Conservation (phyloP, 1,140 invertebrate genomes). For the Batillaria attramentaria region DNA sequence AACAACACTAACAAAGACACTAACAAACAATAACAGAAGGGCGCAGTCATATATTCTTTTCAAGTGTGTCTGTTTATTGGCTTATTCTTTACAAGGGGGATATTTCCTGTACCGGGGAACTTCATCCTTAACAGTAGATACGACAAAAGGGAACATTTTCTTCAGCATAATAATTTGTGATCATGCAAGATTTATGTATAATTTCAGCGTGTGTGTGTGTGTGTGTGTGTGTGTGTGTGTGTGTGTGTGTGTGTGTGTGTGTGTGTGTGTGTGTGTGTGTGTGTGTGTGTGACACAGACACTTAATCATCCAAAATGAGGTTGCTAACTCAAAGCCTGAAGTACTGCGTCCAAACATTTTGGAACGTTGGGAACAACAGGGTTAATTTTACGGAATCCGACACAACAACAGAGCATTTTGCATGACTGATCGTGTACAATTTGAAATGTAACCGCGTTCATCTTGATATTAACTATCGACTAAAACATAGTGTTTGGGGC, state of each 20-base stretch:
- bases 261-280: background rate
- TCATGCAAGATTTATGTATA: background rate
- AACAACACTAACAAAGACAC: background rate
- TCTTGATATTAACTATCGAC: too few species aligned
- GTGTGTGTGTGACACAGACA: slow-evolving; percentile 2
- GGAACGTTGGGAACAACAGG: too few species aligned
- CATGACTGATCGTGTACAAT: too few species aligned
- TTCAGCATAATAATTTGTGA: background rate
- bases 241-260: background rate
- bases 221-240: background rate
- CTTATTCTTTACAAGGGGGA: too few species aligned
- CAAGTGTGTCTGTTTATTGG: too few species aligned
- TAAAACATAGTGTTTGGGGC: too few species aligned
- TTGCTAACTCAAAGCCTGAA: too few species aligned
- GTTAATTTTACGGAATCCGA: too few species aligned
- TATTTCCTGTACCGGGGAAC: background rate
- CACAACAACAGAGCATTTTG: too few species aligned
- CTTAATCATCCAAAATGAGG: too few species aligned
- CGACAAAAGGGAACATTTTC: background rate
- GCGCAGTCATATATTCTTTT: background rate
- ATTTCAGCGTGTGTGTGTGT: background rate
- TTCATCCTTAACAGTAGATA: background rate
- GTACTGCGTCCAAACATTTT: too few species aligned
- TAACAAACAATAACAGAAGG: background rate
- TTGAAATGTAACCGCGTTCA: too few species aligned